phyloP scores from a whole-genome alignment of 2,797 vertebrate genomes.

The Jordanella pulchra region DNA sequence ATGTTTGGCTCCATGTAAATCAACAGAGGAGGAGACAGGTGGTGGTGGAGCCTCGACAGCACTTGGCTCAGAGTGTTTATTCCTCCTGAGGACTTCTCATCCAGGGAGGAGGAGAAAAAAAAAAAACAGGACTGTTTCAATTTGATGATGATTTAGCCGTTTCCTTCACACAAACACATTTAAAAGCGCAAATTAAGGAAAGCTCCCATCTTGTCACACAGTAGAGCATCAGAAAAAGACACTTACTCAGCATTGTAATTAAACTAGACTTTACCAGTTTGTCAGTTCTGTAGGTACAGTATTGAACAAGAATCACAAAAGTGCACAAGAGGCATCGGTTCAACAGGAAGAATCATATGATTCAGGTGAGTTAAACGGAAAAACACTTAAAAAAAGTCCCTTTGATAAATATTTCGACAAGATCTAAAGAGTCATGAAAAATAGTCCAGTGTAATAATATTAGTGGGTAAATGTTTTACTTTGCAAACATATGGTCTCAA shows the following conservation, averaged over 20 bases:
- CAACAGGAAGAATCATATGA: slow-evolving; percentile 62
- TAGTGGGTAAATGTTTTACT: slow-evolving; percentile 62
- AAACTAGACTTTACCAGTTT: slow-evolving; percentile 89
- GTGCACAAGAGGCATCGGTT: slow-evolving; percentile 76
- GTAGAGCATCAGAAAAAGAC: slow-evolving; percentile 42
- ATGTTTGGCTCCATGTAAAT: slow-evolving; percentile 57
- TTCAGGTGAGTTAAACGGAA: slow-evolving; percentile 50
- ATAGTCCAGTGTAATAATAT: slow-evolving; percentile 63
- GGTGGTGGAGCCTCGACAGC: slow-evolving; percentile 35
- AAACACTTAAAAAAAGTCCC: slow-evolving; percentile 44
- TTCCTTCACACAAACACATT: background rate
- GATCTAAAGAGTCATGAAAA: slow-evolving; percentile 72
- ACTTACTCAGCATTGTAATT: slow-evolving; percentile 60
- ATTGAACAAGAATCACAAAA: slow-evolving; percentile 87
- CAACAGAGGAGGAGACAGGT: slow-evolving; percentile 29
- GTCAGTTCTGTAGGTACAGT: slow-evolving; percentile 84
- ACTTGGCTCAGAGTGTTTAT: slow-evolving; percentile 38
- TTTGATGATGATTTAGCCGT: background rate
- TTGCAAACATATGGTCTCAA: slow-evolving; percentile 37
- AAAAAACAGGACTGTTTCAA: background rate
- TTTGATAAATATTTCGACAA: slow-evolving; percentile 67
- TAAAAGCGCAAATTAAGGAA: background rate
- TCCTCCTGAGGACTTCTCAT: slow-evolving; percentile 39
- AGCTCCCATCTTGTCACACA: background rate
- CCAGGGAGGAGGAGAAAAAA: slow-evolving; percentile 17